A percentile compares a stretch with the other conserved stretches of the same genome.
These are phyloP conservation scores for Mixornis gularis DNA, from an alignment of 2,113 vertebrate species.

Conservation along the genomic window DNA sequence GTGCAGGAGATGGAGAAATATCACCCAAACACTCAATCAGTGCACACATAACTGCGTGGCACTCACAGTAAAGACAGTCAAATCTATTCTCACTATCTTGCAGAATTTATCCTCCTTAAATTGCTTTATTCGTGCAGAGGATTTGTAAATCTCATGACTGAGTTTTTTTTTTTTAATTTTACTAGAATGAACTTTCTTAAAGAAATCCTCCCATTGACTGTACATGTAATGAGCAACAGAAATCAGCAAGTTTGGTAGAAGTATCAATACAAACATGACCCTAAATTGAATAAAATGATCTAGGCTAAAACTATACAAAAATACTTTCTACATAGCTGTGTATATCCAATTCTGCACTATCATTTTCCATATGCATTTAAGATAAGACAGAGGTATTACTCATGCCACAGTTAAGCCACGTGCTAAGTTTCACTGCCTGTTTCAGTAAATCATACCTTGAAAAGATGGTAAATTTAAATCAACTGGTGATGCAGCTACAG, in stretches of 20 bases:
- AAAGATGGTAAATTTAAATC: constrained; percentile 43
- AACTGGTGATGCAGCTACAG: constrained; percentile 44
- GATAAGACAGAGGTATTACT: background rate
- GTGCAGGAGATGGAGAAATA: background rate
- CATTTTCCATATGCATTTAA: background rate
- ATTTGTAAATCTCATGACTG: background rate
- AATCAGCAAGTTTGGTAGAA: background rate
- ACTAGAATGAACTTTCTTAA: background rate
- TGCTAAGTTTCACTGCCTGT: background rate
- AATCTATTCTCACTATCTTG: background rate
- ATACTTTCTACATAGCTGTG: background rate
- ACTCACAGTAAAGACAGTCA: background rate
- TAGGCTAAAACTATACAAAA: background rate
- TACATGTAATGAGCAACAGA: background rate
- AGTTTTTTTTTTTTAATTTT: background rate
- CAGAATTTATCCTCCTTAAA: background rate
- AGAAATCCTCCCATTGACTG: background rate
- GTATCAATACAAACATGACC: background rate
- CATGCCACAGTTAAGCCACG: background rate
- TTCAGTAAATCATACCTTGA: constrained; percentile 46
- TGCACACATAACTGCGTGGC: accelerated
- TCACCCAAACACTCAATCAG: background rate
- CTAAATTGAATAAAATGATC: background rate
- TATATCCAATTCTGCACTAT: background rate
- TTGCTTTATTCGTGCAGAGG: background rate